phyloP scores from a whole-genome alignment of 2,797 vertebrate species.

The Sebastes vulpes region DNA sequence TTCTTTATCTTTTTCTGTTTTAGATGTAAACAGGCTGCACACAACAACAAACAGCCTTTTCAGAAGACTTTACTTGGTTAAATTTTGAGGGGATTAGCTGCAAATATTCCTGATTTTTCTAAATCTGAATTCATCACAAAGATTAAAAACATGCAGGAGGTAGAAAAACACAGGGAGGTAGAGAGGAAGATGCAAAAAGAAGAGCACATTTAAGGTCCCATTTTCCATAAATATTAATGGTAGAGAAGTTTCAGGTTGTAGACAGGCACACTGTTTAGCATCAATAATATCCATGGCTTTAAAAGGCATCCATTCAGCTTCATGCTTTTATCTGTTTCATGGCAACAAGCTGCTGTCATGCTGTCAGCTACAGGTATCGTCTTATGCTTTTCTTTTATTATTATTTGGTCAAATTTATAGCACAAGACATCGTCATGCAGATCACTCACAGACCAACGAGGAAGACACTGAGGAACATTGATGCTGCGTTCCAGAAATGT shows the following conservation, averaged over 20 bases:
- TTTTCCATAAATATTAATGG: conserved; percentile 9
- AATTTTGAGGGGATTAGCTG: background rate
- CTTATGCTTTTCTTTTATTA: background rate
- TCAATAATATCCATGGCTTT: conserved; percentile 7
- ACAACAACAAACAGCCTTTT: background rate
- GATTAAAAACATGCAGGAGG: conserved; percentile 28
- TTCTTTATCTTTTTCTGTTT: background rate
- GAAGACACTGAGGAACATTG: conserved; percentile 14
- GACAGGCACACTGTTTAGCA: conserved; percentile 33
- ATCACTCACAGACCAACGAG: conserved; percentile 5
- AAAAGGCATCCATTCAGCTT: background rate
- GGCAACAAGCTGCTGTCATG: conserved; percentile 39
- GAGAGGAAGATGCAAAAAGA: conserved; percentile 13
- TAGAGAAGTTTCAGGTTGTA: background rate
- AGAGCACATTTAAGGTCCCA: conserved; percentile 7
- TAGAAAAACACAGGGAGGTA: conserved; percentile 65
- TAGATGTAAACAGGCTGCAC: background rate
- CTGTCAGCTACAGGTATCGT: background rate
- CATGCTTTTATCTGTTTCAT: conserved; percentile 29
- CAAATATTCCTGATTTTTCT: background rate
- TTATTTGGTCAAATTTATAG: background rate
- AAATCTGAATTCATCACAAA: background rate
- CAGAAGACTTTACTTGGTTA: background rate
- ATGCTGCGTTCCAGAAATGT: background rate
- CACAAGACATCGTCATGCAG: conserved; percentile 46